Evolutionary conservation across 2,888 invertebrate species (phyloP).

Genomic region (Sturmia bella): DNA sequence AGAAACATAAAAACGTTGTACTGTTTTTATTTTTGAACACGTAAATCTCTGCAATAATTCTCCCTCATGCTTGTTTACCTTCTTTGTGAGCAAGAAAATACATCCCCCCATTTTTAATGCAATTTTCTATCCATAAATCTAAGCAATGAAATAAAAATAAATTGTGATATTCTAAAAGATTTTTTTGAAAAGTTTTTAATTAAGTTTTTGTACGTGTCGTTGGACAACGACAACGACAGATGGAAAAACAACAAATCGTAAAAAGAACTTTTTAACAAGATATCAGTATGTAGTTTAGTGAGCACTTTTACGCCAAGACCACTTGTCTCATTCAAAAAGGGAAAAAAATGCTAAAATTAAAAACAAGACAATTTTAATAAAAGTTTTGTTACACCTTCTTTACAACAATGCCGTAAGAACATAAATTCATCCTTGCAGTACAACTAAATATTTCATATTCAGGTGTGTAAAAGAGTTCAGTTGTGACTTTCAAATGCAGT

Average conservation of each 20-base stretch:
- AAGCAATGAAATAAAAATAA: slow-evolving; percentile 37
- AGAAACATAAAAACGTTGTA: too few relatives aligned
- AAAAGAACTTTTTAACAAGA: slow-evolving; percentile 4
- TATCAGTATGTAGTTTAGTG: slow-evolving; percentile 38
- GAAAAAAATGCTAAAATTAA: slow-evolving; percentile 16
- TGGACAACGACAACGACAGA: slow-evolving; percentile 68
- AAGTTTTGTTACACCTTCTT: slow-evolving; percentile 44
- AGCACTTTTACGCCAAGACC: slow-evolving; percentile 42
- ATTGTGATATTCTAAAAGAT: slow-evolving; percentile 67
- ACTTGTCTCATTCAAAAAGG: slow-evolving; percentile 26
- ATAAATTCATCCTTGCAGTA: slow-evolving; percentile 33
- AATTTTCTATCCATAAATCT: slow-evolving; percentile 6
- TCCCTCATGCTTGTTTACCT: too few relatives aligned
- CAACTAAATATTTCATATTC: slow-evolving; percentile 19
- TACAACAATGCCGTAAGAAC: slow-evolving; percentile 18
- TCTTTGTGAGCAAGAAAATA: background rate
- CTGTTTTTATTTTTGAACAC: too few relatives aligned
- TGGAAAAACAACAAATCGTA: slow-evolving; percentile 36
- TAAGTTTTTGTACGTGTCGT: slow-evolving; percentile 76
- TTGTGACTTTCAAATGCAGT: background rate
- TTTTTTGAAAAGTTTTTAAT: slow-evolving; percentile 75
- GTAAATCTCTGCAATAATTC: too few relatives aligned
- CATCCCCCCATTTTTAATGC: background rate
- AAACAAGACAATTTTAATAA: slow-evolving; percentile 37
- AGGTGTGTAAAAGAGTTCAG: slow-evolving; percentile 2